A percentile compares a stretch with the other conserved stretches of the same genome.
These are phyloP conservation scores for Cromileptes altivelis DNA, from an alignment of 2,113 vertebrate species.

Conservation along the genomic window DNA sequence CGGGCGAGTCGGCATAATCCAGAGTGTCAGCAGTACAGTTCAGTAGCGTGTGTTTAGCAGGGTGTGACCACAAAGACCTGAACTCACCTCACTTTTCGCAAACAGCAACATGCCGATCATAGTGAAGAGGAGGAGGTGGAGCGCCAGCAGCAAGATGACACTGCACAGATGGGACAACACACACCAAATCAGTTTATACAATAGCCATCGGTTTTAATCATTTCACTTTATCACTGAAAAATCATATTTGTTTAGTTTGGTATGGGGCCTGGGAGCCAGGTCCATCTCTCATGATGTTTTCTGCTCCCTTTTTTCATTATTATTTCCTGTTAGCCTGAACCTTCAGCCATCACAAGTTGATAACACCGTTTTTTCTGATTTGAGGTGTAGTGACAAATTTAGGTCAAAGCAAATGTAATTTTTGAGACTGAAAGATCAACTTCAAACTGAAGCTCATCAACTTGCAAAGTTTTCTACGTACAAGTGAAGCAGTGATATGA, in stretches of 20 bases:
- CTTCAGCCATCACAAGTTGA: no score
- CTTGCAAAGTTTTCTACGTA: no score
- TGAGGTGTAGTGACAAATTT: no score
- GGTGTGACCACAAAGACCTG: not conserved
- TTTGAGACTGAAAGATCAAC: no score
- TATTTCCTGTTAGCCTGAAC: no score
- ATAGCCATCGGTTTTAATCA: not conserved
- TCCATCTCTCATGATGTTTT: no score
- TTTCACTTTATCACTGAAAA: not conserved
- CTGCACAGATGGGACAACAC: conserved; percentile 76
- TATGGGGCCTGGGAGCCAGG: no score
- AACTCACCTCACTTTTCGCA: conserved; percentile 88
- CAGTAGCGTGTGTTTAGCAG: not conserved
- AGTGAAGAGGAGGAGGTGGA: conserved; percentile 94
- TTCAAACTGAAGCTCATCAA: no score
- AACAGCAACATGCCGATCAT: conserved; percentile 97
- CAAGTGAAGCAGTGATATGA: no score
- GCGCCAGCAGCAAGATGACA: conserved; percentile 90
- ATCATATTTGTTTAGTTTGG: not conserved
- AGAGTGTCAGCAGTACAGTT: not conserved
- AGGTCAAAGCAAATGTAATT: no score
- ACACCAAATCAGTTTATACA: conserved; percentile 3
- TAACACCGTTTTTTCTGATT: no score
- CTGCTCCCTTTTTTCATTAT: no score
- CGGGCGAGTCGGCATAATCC: not conserved